These are phyloP conservation scores for Polyommatus iphigenia DNA, from an alignment of 2,888 invertebrate genomes.

Conservation along the genomic window DNA sequence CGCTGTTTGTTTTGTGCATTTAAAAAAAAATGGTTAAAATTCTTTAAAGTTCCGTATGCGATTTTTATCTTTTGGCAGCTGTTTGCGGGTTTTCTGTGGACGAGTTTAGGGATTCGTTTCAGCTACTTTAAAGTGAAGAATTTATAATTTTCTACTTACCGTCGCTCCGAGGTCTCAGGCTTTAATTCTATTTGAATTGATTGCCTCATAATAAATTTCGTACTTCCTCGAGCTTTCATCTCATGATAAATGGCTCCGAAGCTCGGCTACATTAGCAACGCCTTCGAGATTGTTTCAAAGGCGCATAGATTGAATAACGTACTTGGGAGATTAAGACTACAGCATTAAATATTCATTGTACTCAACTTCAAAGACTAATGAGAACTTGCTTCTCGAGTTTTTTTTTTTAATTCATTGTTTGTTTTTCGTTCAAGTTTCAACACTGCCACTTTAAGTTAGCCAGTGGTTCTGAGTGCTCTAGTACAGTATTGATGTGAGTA, in stretches of 20 bases:
- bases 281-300: constrained; percentile 8
- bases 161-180: neutral
- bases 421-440: neutral
- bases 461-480: neutral
- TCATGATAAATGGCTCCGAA: constrained; percentile 15
- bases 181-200: neutral
- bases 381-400: neutral
- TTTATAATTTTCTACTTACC: neutral
- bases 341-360: neutral
- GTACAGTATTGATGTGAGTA: neutral
- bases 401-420: constrained; percentile 3
- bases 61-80: neutral
- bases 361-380: constrained; percentile 2
- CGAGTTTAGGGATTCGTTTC: neutral
- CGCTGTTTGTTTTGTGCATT: neutral
- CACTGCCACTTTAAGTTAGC: neutral
- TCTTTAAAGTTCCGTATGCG: constrained; percentile 9
- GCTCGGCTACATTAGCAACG: constrained; percentile 5
- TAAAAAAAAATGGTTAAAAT: neutral
- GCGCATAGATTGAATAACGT: neutral
- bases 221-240: constrained; percentile 9
- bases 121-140: neutral
- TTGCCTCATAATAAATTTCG: neutral
- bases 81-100: neutral
- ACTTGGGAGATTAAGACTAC: neutral